Evolutionary conservation across 2,888 invertebrate genomes (phyloP), one percentile per base, ranked within the genome.

Genomic region (Alentia gelatinosa): DNA sequence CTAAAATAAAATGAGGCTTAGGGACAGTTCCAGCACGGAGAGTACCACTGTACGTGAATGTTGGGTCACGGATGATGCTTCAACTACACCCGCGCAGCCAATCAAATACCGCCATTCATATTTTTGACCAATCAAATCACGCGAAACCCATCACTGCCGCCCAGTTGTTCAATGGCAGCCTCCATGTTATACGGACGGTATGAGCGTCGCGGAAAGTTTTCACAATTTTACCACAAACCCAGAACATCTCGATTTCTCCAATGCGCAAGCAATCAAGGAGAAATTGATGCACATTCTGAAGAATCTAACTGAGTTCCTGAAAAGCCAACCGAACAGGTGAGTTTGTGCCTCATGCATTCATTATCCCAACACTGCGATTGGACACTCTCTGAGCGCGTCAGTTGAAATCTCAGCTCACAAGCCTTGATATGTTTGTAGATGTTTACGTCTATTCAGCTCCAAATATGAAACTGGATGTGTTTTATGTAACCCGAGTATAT

Each of bases 261-360:
- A 88, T 89, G 74, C 75, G 74, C 89, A 74, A 68, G 68, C 47
- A 63, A 75, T 74, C 9, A 40, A 89, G 50, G 91, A 91, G 37
- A 89, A 91, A 47, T 40, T 91, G 75, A 68, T 91, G 74, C 42
- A 75, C 86, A 63, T 74, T 39, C 35, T 89, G 89, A 74, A 91
- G 89, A 89, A 74, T 33, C 75, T 91, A 35, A 91, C 91, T 50
- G 74, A 86, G 26, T 91, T 42, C 63, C 91, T 91, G 26, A 91
- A 91, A 89, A 91, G 56, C 63, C 68, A 47, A 88, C 89, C 88
- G n/a, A 91, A 91, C 89, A 91, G 91, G 91, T 91, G 30, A 75
- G 42, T 63, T 50, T 75, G 7, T 26, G 3, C n/a, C 79, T 75
- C 40, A 35, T 7, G 42, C 90, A 47, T 79, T 42, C 42, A 90